Evolutionary conservation across 2,888 invertebrate species (phyloP).

Genomic region (Sisyra terminalis): DNA sequence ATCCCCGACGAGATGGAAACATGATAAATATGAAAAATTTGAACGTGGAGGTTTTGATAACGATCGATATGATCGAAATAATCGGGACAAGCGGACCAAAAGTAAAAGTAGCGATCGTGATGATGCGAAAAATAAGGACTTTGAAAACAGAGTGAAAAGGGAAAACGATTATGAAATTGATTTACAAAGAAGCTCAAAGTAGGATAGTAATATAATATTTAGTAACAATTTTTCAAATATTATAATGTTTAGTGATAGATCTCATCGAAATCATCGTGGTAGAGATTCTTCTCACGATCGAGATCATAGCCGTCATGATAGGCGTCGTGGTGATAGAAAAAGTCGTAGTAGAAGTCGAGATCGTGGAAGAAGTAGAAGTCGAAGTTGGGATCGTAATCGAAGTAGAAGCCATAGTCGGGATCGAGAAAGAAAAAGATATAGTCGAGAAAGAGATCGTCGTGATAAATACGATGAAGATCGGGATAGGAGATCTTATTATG

Average conservation of each 20-base stretch:
- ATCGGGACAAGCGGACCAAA: no score
- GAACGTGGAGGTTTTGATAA: not conserved
- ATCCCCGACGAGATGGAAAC: constrained; percentile 6
- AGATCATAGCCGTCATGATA: not conserved
- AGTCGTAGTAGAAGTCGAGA: constrained; percentile 4
- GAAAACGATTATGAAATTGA: no score
- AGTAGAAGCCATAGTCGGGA: constrained; percentile 14
- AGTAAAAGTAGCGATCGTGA: no score
- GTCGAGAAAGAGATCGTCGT: constrained; percentile 27
- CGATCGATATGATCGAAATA: not conserved
- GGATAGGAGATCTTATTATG: constrained; percentile 15
- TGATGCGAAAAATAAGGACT: no score
- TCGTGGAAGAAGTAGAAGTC: constrained; percentile 6
- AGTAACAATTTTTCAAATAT: no score
- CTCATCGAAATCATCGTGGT: constrained; percentile 3
- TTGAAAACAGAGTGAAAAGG: no score
- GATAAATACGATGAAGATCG: constrained; percentile 12
- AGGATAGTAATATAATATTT: no score
- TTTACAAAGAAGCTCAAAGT: no score
- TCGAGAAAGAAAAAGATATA: constrained; percentile 23
- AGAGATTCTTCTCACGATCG: constrained; percentile 5
- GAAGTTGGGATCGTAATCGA: constrained; percentile 19
- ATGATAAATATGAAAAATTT: constrained; percentile 4
- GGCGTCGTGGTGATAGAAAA: constrained; percentile 3
- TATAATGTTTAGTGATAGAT: not conserved